Percentiles rank a stretch among this genome's conserved stretches.
These are phyloP conservation scores for Coregonus sp. DNA, from an alignment of 2,797 vertebrate species.

Conservation along the genomic window DNA sequence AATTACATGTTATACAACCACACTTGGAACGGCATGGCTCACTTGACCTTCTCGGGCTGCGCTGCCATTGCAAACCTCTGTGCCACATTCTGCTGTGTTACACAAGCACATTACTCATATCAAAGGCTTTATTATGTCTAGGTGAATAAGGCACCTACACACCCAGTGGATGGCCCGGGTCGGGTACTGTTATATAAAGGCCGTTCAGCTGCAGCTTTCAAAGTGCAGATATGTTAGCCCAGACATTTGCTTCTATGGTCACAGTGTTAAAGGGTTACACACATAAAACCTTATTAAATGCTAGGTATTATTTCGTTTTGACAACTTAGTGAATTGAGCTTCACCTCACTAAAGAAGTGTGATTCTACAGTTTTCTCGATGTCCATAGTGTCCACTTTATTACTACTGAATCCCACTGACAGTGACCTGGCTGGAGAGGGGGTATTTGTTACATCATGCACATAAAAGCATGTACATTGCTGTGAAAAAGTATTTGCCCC, in stretches of 20 bases:
- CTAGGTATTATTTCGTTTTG: background rate
- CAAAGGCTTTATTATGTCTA: constrained; percentile 73
- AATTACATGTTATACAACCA: constrained; percentile 4
- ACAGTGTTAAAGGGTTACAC: background rate
- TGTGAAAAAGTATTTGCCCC: too few relatives aligned
- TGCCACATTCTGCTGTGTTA: background rate
- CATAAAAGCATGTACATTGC: background rate
- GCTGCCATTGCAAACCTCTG: background rate
- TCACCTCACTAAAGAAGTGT: background rate
- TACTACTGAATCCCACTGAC: background rate
- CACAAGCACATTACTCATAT: constrained; percentile 1
- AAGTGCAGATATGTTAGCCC: background rate
- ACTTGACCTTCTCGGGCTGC: background rate
- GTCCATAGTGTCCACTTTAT: background rate
- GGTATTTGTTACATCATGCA: constrained; percentile 3
- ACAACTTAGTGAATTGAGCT: background rate
- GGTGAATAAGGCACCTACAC: constrained; percentile 4
- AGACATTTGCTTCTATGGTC: background rate
- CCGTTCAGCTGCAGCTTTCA: background rate
- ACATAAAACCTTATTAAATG: too few relatives aligned
- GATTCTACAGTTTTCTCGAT: background rate
- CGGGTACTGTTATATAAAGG: background rate
- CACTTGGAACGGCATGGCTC: background rate
- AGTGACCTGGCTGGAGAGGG: background rate
- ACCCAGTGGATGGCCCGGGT: background rate